phyloP scores from a whole-genome alignment of 2,888 invertebrate species.

The Ernsta delagoae region DNA sequence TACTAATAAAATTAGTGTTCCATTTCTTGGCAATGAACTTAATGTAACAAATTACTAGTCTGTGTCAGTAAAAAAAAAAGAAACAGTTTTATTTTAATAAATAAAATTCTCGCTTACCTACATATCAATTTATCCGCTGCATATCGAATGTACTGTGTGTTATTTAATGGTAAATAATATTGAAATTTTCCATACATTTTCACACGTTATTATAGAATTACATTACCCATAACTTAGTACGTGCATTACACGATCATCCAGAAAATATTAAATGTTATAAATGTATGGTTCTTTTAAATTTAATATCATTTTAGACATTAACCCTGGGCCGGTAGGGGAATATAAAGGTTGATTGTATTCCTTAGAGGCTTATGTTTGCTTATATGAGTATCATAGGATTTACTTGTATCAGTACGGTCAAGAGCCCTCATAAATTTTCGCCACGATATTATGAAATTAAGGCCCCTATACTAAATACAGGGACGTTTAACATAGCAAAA shows the following conservation, averaged over 20 bases:
- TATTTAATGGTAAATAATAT: too few relatives aligned
- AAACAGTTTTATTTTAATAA: too few relatives aligned
- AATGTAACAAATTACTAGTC: not conserved
- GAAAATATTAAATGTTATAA: too few relatives aligned
- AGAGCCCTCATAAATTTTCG: slow-evolving; percentile 56
- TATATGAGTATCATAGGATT: slow-evolving; percentile 34
- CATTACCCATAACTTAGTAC: too few relatives aligned
- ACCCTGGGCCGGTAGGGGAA: not conserved
- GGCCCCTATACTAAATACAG: slow-evolving; percentile 52
- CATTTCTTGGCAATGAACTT: not conserved
- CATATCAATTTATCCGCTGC: too few relatives aligned
- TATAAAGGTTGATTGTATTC: slow-evolving; percentile 11
- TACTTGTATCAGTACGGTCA: slow-evolving; percentile 46
- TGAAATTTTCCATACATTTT: too few relatives aligned
- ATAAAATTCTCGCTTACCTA: too few relatives aligned
- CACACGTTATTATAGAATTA: too few relatives aligned
- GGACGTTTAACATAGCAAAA: slow-evolving; percentile 55
- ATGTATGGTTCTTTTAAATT: not conserved
- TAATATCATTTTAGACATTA: not conserved
- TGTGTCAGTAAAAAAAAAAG: too few relatives aligned
- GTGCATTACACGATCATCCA: too few relatives aligned
- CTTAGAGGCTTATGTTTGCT: slow-evolving; percentile 40
- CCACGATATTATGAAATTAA: slow-evolving; percentile 57
- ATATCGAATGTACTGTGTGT: too few relatives aligned
- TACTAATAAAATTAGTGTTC: not conserved